Evolutionary conservation across 2,797 vertebrate species (phyloP).

Genomic region (Champsocephalus esox): DNA sequence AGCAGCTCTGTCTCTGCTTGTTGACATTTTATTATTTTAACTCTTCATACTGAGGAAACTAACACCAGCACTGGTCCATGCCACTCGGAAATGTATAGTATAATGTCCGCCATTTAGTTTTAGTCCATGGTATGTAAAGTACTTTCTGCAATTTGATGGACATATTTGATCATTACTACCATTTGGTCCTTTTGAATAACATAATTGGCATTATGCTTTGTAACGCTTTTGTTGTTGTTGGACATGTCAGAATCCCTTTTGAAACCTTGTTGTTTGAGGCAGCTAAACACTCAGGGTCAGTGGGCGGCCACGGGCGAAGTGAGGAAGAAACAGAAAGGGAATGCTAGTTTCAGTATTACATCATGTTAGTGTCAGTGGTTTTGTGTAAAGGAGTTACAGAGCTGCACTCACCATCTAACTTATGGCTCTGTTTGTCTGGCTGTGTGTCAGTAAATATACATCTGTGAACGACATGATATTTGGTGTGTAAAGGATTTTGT

Average conservation of each 20-base stretch:
- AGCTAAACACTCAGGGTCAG: slow-evolving; percentile 64
- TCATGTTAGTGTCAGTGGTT: slow-evolving; percentile 52
- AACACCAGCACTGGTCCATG: too few species aligned
- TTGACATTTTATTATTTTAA: too few species aligned
- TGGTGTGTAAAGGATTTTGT: not conserved
- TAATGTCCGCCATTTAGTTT: not conserved
- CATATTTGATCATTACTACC: too few species aligned
- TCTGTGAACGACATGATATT: slow-evolving; percentile 26
- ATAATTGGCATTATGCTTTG: too few species aligned
- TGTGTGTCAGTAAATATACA: slow-evolving; percentile 8
- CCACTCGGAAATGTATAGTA: not conserved
- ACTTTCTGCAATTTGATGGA: not conserved
- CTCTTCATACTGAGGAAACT: too few species aligned
- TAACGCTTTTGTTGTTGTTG: too few species aligned
- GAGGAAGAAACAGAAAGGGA: slow-evolving; percentile 41
- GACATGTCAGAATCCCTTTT: slow-evolving; percentile 40
- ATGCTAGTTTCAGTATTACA: slow-evolving; percentile 57
- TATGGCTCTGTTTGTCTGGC: slow-evolving; percentile 34
- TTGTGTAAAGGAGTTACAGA: slow-evolving; percentile 43
- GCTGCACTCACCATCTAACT: slow-evolving; percentile 43
- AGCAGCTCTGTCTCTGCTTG: too few species aligned
- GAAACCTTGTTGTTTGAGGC: slow-evolving; percentile 68
- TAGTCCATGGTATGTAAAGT: not conserved
- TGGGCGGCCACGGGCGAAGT: slow-evolving; percentile 45
- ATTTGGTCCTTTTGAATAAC: too few species aligned